phyloP scores from a whole-genome alignment of 1,140 invertebrate genomes.

The Danaus melanippus region DNA sequence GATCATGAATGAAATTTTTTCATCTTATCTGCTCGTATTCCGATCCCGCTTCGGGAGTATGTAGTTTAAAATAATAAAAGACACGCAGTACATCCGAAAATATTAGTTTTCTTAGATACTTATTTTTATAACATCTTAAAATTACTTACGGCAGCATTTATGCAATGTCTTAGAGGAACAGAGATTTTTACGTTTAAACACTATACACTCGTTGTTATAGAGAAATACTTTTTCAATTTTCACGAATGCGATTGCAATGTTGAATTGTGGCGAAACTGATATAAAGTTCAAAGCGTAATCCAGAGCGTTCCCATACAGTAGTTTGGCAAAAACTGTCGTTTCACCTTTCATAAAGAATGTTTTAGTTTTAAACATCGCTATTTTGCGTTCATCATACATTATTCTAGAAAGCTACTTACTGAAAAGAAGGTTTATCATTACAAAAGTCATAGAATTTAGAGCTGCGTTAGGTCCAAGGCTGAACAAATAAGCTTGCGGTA shows the following conservation, averaged over 20 bases:
- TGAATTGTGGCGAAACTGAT: slow-evolving; percentile 51
- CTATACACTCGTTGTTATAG: slow-evolving; percentile 52
- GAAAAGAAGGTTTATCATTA: slow-evolving; percentile 49
- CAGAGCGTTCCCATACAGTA: slow-evolving; percentile 37
- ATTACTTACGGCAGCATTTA: slow-evolving; percentile 53
- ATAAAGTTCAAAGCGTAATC: slow-evolving; percentile 37
- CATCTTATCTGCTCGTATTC: too few species aligned
- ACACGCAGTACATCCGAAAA: too few species aligned
- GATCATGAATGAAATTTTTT: too few species aligned
- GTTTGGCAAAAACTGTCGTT: slow-evolving; percentile 42
- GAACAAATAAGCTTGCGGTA: slow-evolving; percentile 56
- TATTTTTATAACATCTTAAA: too few species aligned
- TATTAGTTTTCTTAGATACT: too few species aligned
- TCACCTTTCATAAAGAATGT: slow-evolving; percentile 34
- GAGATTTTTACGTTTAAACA: slow-evolving; percentile 39
- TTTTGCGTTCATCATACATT: too few species aligned
- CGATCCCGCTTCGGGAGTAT: too few species aligned
- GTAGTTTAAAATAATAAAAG: too few species aligned
- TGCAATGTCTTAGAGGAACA: slow-evolving; percentile 42
- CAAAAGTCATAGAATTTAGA: slow-evolving; percentile 47
- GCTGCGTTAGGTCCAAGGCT: slow-evolving; percentile 40
- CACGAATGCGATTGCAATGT: slow-evolving; percentile 45
- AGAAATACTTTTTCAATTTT: slow-evolving; percentile 52
- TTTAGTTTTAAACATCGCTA: neutral
- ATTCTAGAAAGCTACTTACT: slow-evolving; percentile 29